Evolutionary conservation across 2,888 invertebrate genomes (phyloP), one percentile per base, ranked within the genome.

Genomic region (Lysandra coridon): DNA sequence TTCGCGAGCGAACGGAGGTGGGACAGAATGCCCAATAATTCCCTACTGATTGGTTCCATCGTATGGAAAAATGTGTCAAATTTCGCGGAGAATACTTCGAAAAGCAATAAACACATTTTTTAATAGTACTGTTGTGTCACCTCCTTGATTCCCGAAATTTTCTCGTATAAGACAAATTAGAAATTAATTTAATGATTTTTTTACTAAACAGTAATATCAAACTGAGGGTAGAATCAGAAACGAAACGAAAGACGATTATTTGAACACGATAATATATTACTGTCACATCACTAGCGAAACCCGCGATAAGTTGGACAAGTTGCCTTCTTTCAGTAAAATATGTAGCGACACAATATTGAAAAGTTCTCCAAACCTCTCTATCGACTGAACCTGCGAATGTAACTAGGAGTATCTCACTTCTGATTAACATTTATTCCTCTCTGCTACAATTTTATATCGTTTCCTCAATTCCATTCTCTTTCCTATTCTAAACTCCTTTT

Each of bases 311-410:
- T 92, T 92, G 88, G 90, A 91, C 90, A 92, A 91, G 91, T 92
- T 89, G 88, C 90, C 88, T 88, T 88, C 89, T 88, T 84, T 86
- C 87, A 89, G 91, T 92, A 92, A 92, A 92, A 92, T 92, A 92
- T 92, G 92, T 92, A 92, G 92, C 91, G 92, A 88, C 90, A 91
- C 91, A 87, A 89, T 91, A 92, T 92, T 91, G 92, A 91, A 91
- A 92, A 92, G 91, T 92, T 92, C 87, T 88, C 89, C 84, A 85
- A 85, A 86, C 85, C 81, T 85, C 86, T 88, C 86, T 88, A 87
- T 87, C 86, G 49, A 79, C 74, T 75, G 57, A 49, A 78, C 12
- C n/a, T 53, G 30, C 33, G 30, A 76, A 76, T 76, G 76, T 76
- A 33, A 76, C 76, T 76, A 76, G 0, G 23, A 23, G 23, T 23